Percentiles rank a stretch among this genome's conserved stretches.
phyloP scores from a whole-genome alignment of 2,888 invertebrate species.

The Lycophotia porphyrea region DNA sequence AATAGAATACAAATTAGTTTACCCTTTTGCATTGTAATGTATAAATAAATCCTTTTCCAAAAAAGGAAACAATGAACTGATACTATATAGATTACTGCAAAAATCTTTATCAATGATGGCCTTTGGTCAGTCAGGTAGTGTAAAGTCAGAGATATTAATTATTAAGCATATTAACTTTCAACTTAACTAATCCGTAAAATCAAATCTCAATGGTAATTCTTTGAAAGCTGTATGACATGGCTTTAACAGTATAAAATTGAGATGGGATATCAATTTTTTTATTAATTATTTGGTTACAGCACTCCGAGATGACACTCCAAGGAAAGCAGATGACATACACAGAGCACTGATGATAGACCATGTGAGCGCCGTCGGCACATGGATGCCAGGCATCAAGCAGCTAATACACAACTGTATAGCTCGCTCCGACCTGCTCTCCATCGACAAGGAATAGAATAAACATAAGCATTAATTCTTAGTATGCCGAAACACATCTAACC shows the following conservation, averaged over 20 bases:
- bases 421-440: conserved; percentile 82
- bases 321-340: conserved; percentile 90
- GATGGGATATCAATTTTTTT: neutral
- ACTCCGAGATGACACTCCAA: conserved; percentile 84
- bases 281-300: conserved; percentile 82
- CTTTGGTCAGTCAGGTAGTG: neutral
- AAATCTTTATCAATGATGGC: neutral
- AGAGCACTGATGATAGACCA: conserved; percentile 91
- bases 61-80: neutral
- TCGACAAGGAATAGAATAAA: conserved; percentile 78
- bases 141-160: neutral
- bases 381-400: conserved; percentile 92
- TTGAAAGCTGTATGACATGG: neutral
- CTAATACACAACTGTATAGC: conserved; percentile 88
- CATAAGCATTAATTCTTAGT: neutral
- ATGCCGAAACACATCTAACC: neutral
- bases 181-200: neutral
- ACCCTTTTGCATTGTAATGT: neutral
- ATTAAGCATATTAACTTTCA: neutral
- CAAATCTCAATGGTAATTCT: neutral
- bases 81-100: neutral
- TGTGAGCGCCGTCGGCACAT: conserved; percentile 89
- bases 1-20: conserved; percentile 25
- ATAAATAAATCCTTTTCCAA: too few relatives aligned
- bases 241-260: neutral